A percentile compares a stretch with the other conserved stretches of the same genome.
Conservation (phyloP, 2,113 vertebrate genomes). For the Cacatua alba region DNA sequence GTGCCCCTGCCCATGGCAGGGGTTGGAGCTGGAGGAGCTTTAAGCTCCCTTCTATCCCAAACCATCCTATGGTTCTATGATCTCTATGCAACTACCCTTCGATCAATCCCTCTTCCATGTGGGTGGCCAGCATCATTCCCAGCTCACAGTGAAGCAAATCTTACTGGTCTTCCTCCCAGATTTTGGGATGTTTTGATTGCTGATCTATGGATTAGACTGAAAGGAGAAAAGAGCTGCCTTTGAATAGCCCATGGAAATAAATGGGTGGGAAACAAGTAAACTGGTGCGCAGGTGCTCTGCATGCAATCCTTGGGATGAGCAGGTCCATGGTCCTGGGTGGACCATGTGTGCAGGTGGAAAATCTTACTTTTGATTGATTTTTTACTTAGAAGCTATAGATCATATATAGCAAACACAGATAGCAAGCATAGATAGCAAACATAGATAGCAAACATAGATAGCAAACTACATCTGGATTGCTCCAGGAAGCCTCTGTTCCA, state of each 20-base stretch:
- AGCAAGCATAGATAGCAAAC: too few species aligned
- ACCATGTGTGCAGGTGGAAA: neutral
- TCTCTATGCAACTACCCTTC: neutral
- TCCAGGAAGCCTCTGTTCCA: neutral
- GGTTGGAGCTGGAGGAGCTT: too few species aligned
- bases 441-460: neutral
- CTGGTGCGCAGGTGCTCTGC: neutral
- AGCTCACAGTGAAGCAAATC: neutral
- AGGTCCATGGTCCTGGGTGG: neutral
- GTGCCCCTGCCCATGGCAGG: too few species aligned
- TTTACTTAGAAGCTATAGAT: neutral
- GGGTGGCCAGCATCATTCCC: accelerated
- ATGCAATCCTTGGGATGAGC: neutral
- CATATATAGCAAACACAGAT: neutral
- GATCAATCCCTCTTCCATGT: accelerated
- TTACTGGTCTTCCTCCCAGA: neutral
- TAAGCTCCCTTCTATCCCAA: too few species aligned
- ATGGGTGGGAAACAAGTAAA: neutral
- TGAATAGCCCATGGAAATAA: accelerated
- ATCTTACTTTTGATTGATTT: accelerated
- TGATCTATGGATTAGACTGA: neutral
- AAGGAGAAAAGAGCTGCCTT: neutral
- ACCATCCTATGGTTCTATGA: too few species aligned
- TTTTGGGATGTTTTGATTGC: neutral
- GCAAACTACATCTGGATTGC: neutral